Evolutionary conservation across 2,113 vertebrate species (phyloP), one percentile per base, ranked within the genome.

Genomic region (Leuciscus idus): DNA sequence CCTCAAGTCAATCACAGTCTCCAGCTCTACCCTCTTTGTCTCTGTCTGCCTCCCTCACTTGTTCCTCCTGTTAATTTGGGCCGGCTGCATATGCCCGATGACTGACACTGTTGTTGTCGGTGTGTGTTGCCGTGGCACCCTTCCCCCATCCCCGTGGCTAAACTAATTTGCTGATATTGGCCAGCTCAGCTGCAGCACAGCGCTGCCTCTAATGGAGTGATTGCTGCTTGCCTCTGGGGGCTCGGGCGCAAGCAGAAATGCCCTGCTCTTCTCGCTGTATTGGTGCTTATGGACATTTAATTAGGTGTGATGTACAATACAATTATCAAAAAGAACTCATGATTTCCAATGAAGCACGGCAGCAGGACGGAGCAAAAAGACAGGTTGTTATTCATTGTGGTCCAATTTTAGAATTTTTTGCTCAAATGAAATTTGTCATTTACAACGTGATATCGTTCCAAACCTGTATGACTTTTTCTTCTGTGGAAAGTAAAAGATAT

Each of bases 121-220:
- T 50, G 81, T 28, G 80, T 87, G 81, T 75, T 43, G 77, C 81
- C 30, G 39, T 39, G 48, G 52, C 48, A 13, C 73, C 73, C 86
- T 68, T 85, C 81, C 81, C 87, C 88, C 87, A 81, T 85, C 84
- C 84, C 75, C 79, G 87, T 91, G 91, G 91, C 93, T 94, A 93
- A 94, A 94, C 92, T 93, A 91, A 93, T 95, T 95, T 94, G 93
- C 91, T 91, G 92, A 94, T 93, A 95, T 94, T 94, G 93, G 94
- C 91, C 86, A 93, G 92, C 93, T 95, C 93, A 94, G 94, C 93
- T 93, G 91, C 90, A 81, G 92, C 89, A 89, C 89, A 66, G 57
- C 84, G 90, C 90, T 92, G 90, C 90, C 52, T 43, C 92, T 93
- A 93, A 94, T 94, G 93, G 93, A 94, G 92, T 94, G 93, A 94